Evolutionary conservation across 1,140 invertebrate species (phyloP), one percentile per base, ranked within the genome.

Genomic region (Atta colombica): DNA sequence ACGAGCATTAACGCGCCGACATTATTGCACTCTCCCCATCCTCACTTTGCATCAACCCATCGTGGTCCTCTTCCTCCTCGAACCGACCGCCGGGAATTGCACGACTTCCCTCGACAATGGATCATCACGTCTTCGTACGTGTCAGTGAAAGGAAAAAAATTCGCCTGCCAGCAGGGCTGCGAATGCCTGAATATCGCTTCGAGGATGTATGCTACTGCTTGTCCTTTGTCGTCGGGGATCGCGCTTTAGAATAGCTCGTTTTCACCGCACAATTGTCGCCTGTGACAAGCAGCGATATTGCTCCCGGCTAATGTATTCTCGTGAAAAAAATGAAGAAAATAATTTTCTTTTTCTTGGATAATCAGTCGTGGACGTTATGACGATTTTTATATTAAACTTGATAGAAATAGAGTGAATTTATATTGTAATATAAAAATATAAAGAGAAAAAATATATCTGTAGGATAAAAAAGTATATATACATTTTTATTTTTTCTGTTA

Each of bases 1-100:
- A 77, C 65, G 75, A 82, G 87, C 89, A 90, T 90, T 90, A 90
- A 85, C 89, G 80, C 65, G 84, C 80, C 65, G 81, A 78, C 89
- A 69, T 90, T 90, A 90, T 90, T 90, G 71, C 89, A 81, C 85
- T 88, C 75, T 18, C 51, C 39, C 63, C 21, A 2, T 55, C 14
- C n/a, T 3, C 71, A 45, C 18, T 68, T 21, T 3, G 7, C 18
- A 16, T 63, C 61, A 21, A 14, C 45, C 35, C 39, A 35, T n/a
- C 69, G 39, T 45, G 39, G 6, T 21, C 39, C 61, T 45, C 31
- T 21, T 18, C 65, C 8, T n/a, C 77, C 14, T 31, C 82, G 60
- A 51, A 66, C 68, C 80, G 87, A 75, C 53, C 87, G 60, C 35
- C 25, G 77, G 72, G 89, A 28, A 90, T 89, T 68, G 88, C 65